Conservation (phyloP, 2,888 invertebrate species). For the Tetheella fluctuosa region DNA sequence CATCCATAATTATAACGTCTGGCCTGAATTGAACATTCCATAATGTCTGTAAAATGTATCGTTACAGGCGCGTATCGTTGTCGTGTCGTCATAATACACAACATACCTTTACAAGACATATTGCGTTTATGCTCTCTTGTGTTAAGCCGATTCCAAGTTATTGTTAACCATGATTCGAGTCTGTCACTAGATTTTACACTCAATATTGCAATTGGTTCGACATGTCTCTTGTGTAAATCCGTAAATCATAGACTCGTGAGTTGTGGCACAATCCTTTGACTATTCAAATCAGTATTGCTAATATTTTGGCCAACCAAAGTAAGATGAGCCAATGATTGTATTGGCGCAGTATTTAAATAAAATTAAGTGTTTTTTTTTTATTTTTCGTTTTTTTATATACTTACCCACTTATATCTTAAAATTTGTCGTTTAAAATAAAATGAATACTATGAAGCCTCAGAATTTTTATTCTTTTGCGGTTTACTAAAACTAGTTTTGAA, state of each 20-base stretch:
- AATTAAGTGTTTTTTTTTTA: neutral
- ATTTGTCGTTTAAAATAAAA: neutral
- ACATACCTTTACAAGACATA: conserved; percentile 1
- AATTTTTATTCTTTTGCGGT: neutral
- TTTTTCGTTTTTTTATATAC: neutral
- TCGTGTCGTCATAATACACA: neutral
- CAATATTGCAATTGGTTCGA: conserved; percentile 5
- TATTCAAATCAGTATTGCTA: conserved; percentile 9
- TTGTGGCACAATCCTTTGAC: neutral
- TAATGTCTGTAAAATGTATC: neutral
- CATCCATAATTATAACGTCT: too few species aligned
- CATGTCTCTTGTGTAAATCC: conserved; percentile 10
- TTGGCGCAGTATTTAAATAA: neutral
- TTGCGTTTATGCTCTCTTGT: conserved; percentile 24
- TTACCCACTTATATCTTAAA: neutral
- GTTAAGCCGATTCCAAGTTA: conserved; percentile 12
- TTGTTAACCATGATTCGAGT: conserved; percentile 14
- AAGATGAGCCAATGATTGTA: neutral
- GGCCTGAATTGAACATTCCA: neutral
- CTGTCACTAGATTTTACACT: conserved; percentile 11
- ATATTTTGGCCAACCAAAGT: neutral
- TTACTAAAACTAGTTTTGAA: neutral
- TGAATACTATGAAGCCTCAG: neutral
- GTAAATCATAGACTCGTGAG: conserved; percentile 5
- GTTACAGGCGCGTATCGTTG: neutral